A percentile compares a stretch with the other conserved stretches of the same genome.
phyloP scores from a whole-genome alignment of 2,113 vertebrate species.

The Dinomys branickii region DNA sequence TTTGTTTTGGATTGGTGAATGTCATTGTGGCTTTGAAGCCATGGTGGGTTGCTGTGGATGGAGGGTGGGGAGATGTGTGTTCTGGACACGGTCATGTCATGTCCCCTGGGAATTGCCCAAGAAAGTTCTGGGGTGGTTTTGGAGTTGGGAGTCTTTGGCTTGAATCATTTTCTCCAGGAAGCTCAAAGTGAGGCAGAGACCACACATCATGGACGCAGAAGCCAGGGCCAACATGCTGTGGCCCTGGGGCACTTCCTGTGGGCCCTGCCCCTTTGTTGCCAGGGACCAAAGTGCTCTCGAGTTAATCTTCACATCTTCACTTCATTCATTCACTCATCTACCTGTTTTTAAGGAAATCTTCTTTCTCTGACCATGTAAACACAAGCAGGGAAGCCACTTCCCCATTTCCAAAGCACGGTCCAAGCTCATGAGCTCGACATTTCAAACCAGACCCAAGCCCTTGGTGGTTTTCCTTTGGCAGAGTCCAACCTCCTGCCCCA shows the following conservation, averaged over 20 bases:
- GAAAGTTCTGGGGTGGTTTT: neutral
- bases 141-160: neutral
- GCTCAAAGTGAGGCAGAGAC: neutral
- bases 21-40: constrained; percentile 57
- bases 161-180: constrained; percentile 52
- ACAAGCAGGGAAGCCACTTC: neutral
- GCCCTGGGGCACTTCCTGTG: neutral
- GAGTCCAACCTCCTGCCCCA: constrained; percentile 32
- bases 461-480: constrained; percentile 58
- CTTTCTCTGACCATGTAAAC: constrained; percentile 45
- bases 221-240: neutral
- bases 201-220: neutral
- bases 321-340: neutral
- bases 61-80: constrained; percentile 31
- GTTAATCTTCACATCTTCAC: neutral
- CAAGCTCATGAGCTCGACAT: constrained; percentile 52
- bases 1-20: constrained; percentile 70
- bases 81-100: constrained; percentile 17
- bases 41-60: constrained; percentile 34
- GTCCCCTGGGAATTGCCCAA: constrained; percentile 41
- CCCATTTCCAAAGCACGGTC: constrained; percentile 21
- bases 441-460: constrained; percentile 57
- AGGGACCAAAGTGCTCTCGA: neutral
- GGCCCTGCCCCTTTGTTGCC: neutral
- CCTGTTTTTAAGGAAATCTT: neutral